phyloP scores from a whole-genome alignment of 2,113 vertebrate species.

The Cyprinodon variegatus region DNA sequence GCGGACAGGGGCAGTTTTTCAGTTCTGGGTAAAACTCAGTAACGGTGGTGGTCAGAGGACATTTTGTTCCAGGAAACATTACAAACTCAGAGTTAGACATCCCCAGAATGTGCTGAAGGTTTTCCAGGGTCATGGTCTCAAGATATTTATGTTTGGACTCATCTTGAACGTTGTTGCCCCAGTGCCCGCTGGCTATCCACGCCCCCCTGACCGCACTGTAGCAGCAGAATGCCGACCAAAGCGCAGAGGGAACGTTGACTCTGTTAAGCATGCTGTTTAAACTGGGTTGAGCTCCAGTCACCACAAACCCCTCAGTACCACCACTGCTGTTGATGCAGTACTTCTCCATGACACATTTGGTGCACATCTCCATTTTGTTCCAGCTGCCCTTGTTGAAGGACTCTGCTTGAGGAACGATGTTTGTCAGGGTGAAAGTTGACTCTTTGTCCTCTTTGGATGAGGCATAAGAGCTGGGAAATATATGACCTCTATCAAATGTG shows the following conservation, averaged over 20 bases:
- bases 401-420: constrained; percentile 19
- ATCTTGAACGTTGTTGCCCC: constrained; percentile 1
- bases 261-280: background rate
- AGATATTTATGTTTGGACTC: constrained; percentile 3
- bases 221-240: constrained; percentile 59
- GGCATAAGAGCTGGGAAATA: constrained; percentile 27
- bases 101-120: constrained; percentile 6
- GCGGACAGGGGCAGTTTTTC: background rate
- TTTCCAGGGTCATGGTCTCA: constrained; percentile 12
- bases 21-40: constrained; percentile 19
- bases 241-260: constrained; percentile 32
- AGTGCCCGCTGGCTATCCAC: constrained; percentile 39
- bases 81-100: background rate
- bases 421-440: constrained; percentile 43
- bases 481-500: constrained; percentile 14
- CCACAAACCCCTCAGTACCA: background rate
- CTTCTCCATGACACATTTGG: constrained; percentile 25
- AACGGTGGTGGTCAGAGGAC: constrained; percentile 23
- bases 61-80: constrained; percentile 25
- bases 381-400: constrained; percentile 37
- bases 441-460: background rate
- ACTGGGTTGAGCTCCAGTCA: constrained; percentile 27
- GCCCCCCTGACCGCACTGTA: background rate
- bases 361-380: constrained; percentile 24
- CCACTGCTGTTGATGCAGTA: constrained; percentile 15